A percentile compares a stretch with the other conserved stretches of the same genome.
Conservation (phyloP, 92 coral and sea anemone genomes). For the Epizoanthus stellaris region DNA sequence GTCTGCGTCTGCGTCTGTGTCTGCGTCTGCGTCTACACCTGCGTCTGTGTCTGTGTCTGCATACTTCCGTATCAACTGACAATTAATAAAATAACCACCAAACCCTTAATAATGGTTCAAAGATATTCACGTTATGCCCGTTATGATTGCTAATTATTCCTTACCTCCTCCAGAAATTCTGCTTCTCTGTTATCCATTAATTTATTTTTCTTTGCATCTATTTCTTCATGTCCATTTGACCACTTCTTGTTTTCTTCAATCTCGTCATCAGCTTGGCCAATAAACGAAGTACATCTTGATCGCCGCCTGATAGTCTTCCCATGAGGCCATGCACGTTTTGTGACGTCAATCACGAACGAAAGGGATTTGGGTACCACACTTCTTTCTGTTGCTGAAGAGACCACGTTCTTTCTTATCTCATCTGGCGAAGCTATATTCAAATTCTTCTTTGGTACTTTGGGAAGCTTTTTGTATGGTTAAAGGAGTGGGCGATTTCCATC, state of each 20-base stretch:
- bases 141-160: neutral
- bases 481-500: constrained; percentile 62
- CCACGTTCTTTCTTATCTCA: constrained; percentile 51
- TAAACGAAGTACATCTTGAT: constrained; percentile 71
- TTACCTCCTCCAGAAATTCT: neutral
- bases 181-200: constrained; percentile 16
- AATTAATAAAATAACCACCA: too few relatives aligned
- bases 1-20: too few relatives aligned
- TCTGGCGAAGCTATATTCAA: constrained; percentile 62
- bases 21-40: too few relatives aligned
- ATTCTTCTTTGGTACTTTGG: constrained; percentile 37
- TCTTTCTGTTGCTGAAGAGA: constrained; percentile 58
- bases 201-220: neutral
- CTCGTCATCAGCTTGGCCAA: constrained; percentile 38
- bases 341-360: constrained; percentile 62
- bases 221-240: neutral
- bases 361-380: constrained; percentile 56
- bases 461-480: constrained; percentile 21
- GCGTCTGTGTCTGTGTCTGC: too few relatives aligned
- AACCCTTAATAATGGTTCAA: too few relatives aligned
- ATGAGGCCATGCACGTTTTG: constrained; percentile 41
- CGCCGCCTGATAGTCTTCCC: constrained; percentile 63
- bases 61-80: too few relatives aligned
- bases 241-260: constrained; percentile 3
- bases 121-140: too few relatives aligned